Evolutionary conservation across 2,113 vertebrate genomes (phyloP).

Genomic region (Aphyosemion australe): DNA sequence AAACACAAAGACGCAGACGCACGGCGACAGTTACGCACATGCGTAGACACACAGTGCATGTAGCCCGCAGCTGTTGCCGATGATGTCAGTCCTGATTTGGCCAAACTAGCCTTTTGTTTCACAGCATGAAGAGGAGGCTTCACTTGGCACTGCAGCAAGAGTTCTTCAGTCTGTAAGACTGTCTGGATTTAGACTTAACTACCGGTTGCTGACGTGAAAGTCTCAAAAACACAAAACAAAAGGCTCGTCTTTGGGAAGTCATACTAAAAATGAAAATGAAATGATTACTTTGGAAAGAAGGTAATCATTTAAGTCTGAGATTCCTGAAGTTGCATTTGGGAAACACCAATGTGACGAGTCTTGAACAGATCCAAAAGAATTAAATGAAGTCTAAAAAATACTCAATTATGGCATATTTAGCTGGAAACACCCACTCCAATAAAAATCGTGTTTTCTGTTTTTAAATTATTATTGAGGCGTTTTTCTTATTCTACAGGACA

Average conservation of each 20-base stretch:
- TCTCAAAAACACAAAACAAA: constrained; percentile 16
- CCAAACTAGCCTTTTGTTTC: constrained; percentile 72
- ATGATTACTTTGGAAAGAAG: constrained; percentile 7
- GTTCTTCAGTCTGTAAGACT: constrained; percentile 31
- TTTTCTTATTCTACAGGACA: no score
- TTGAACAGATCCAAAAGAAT: no score
- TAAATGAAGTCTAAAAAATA: no score
- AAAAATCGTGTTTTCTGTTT: no score
- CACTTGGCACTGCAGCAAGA: constrained; percentile 33
- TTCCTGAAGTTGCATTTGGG: neutral
- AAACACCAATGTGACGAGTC: no score
- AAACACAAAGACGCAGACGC: constrained; percentile 43
- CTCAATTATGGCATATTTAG: no score
- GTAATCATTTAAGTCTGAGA: neutral
- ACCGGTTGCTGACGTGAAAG: constrained; percentile 32
- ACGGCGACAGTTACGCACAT: constrained; percentile 20
- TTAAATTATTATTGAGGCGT: no score
- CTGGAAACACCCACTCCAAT: no score
- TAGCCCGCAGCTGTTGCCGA: constrained; percentile 79
- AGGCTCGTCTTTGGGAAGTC: neutral
- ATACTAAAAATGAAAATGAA: neutral
- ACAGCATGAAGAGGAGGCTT: constrained; percentile 58
- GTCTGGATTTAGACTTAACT: constrained; percentile 45
- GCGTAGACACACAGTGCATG: constrained; percentile 52
- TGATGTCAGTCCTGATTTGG: constrained; percentile 77